Evolutionary conservation across 1,140 invertebrate genomes (phyloP), one percentile per base, ranked within the genome.

Genomic region (Adoxophyes honmai): DNA sequence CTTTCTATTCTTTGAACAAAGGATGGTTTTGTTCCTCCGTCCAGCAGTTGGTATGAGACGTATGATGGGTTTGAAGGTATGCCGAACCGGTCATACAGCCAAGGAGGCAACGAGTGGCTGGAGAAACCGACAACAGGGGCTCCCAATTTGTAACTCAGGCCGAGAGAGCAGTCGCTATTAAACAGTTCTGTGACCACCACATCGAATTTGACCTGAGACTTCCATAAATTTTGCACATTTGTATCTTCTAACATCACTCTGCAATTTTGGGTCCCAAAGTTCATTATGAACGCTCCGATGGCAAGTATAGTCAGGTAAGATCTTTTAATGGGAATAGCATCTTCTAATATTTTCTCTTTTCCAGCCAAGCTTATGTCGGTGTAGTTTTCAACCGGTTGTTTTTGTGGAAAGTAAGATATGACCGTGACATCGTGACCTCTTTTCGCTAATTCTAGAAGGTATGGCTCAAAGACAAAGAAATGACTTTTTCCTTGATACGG

Each of bases 401-500:
- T 33, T 15, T 52, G 34, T 48, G 92, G 91, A 62, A 93, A 94
- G 54, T 91, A 90, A 4, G 91, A 93, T 1, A 94, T 66, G 1
- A 95, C 91, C 0, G 93, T 95, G 0, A 96, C 52, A 9, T 94
- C 80, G 69, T 95, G 94, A 4, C 94, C 94, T 13, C 90, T 89
- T 15, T 79, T 78, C 0, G 90, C 91, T 21, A 96, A 68, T 34
- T 91, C 91, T 3, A 91, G 75, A 21, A 95, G 75, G 0, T 95
- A 70, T 0, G 93, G 93, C 52, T 92, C 88, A 60, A 94, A 94
- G 10, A 94, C 91, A 35, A 92, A 90, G 63, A 93, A 92, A 70
- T 96, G 94, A 72, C 94, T 95, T 62, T 92, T 92, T 0, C 93
- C 92, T 0, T 90, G 89, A 77, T 94, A 91, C 0, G 92, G 91